Conservation (phyloP, 2,888 invertebrate genomes). For the Linnaemya tessellans region DNA sequence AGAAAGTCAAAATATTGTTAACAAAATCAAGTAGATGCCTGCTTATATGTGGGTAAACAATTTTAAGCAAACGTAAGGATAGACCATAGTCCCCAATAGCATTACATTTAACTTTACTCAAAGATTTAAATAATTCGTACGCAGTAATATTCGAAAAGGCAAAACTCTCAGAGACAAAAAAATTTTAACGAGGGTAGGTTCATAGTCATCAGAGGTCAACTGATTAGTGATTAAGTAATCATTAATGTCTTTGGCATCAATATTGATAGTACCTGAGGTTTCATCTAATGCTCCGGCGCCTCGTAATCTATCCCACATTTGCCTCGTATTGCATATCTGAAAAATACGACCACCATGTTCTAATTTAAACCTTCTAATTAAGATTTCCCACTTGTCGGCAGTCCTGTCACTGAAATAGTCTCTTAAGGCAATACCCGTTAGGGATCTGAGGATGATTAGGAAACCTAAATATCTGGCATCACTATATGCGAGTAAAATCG, state of each 20-base stretch:
- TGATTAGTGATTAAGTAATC: background rate
- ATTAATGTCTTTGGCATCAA: background rate
- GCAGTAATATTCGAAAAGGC: background rate
- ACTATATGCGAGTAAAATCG: no score
- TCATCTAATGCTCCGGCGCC: no score
- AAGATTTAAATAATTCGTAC: background rate
- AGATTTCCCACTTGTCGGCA: background rate
- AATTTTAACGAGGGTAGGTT: background rate
- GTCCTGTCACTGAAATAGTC: no score
- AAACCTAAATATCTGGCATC: no score
- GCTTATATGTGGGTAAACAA: background rate
- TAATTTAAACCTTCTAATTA: background rate
- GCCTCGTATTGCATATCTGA: background rate
- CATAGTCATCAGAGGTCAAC: background rate
- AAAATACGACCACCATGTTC: background rate
- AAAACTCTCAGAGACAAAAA: background rate
- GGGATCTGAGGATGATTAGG: background rate
- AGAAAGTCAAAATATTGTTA: background rate
- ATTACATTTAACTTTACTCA: background rate
- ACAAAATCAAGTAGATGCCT: background rate
- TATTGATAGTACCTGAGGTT: background rate
- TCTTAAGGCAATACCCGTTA: no score
- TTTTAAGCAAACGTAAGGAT: background rate
- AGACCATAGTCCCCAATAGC: background rate
- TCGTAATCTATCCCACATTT: background rate